Evolutionary conservation across 2,113 vertebrate genomes (phyloP).

Genomic region (Ameiurus melas): DNA sequence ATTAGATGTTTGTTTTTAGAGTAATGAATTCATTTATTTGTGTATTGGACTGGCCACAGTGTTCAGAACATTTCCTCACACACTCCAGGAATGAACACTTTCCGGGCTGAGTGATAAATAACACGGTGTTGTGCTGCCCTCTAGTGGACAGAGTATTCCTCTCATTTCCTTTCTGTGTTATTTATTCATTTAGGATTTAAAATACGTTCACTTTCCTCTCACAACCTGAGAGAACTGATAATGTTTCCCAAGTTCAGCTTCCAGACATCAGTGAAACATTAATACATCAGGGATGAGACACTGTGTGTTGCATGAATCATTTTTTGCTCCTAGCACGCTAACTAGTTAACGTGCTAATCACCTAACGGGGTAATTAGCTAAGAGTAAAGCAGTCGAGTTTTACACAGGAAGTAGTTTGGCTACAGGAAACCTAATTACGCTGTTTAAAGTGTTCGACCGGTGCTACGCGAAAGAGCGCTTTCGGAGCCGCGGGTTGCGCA

Average conservation of each 20-base stretch:
- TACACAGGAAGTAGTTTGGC: not conserved
- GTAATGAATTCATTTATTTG: not conserved
- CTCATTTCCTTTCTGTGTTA: no score
- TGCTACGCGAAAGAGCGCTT: no score
- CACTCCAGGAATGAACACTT: not conserved
- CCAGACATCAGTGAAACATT: not conserved
- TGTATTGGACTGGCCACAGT: not conserved
- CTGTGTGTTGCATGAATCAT: not conserved
- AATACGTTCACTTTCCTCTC: no score
- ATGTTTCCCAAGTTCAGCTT: not conserved
- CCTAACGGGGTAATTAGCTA: not conserved
- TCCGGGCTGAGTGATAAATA: not conserved
- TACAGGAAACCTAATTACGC: no score
- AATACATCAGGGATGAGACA: not conserved
- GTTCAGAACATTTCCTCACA: not conserved
- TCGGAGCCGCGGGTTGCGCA: no score
- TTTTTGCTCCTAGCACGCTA: not conserved
- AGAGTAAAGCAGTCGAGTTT: not conserved
- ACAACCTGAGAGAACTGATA: not conserved
- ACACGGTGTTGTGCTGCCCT: not conserved
- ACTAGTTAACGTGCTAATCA: not conserved
- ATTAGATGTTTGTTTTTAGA: not conserved
- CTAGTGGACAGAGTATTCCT: constrained; percentile 13
- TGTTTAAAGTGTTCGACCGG: no score
- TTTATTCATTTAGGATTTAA: no score